phyloP scores from a whole-genome alignment of 2,113 vertebrate species.

The Actinemys pallida region DNA sequence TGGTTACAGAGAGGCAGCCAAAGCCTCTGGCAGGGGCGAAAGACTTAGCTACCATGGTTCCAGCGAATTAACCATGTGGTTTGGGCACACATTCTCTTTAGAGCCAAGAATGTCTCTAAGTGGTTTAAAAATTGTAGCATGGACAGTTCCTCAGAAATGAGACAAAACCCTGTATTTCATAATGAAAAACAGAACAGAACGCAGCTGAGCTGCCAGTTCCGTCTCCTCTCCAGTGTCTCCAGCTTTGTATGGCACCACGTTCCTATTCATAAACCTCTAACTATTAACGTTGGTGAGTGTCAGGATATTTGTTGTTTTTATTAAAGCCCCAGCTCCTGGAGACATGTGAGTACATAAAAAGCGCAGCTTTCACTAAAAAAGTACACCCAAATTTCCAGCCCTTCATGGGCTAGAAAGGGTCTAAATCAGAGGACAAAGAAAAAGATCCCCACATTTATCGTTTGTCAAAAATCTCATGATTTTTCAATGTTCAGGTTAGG shows the following conservation, averaged over 20 bases:
- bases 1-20: background rate
- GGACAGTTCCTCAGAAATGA: background rate
- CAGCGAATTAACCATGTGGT: background rate
- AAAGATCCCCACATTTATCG: background rate
- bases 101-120: background rate
- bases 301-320: background rate
- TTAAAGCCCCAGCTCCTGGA: background rate
- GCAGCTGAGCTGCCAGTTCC: background rate
- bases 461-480: background rate
- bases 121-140: background rate
- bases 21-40: background rate
- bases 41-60: background rate
- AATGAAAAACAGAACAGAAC: accelerated
- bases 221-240: background rate
- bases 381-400: background rate
- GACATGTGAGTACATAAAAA: background rate
- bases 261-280: background rate
- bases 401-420: background rate
- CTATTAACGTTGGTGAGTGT: background rate
- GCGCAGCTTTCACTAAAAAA: background rate
- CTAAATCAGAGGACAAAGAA: background rate
- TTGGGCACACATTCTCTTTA: background rate
- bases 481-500: background rate
- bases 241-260: background rate
- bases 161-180: background rate